These are phyloP conservation scores for Neolamprologus variostigma DNA, from an alignment of 2,113 vertebrate species.

Conservation along the genomic window DNA sequence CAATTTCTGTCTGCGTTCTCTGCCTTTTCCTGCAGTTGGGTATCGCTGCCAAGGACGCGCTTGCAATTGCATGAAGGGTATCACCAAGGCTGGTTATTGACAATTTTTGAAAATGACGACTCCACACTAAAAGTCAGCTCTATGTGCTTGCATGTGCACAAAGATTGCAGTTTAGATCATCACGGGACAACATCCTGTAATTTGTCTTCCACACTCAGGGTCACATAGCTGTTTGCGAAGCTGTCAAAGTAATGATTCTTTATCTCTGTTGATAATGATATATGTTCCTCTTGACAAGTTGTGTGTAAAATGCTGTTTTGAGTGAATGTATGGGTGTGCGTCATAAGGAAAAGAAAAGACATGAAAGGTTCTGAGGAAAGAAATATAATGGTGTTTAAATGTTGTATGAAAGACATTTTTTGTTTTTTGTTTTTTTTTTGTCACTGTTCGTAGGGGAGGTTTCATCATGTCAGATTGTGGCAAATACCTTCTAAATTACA, in stretches of 20 bases:
- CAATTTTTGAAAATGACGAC: conserved; percentile 22
- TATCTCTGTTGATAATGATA: conserved; percentile 49
- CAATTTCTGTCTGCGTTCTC: not conserved
- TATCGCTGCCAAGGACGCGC: conserved; percentile 23
- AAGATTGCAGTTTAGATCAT: conserved; percentile 28
- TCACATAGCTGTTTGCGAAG: conserved; percentile 46
- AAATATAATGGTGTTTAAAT: not conserved
- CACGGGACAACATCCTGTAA: not conserved
- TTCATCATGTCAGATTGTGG: not conserved
- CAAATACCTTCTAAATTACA: not conserved
- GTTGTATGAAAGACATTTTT: conserved; percentile 17
- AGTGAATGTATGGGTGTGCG: not conserved
- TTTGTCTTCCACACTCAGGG: conserved; percentile 31
- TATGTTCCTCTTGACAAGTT: conserved; percentile 35
- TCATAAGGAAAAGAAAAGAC: not conserved
- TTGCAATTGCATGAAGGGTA: conserved; percentile 35
- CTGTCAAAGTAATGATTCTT: conserved; percentile 59
- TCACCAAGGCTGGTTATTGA: not conserved
- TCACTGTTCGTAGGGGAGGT: not conserved
- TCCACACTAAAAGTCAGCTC: not conserved
- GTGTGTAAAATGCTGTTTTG: not conserved
- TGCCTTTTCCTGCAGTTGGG: not conserved
- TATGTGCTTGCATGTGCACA: conserved; percentile 20
- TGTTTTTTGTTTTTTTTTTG: not conserved
- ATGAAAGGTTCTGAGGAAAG: not conserved